These are phyloP conservation scores for Holacanthus passer DNA, from an alignment of 2,113 vertebrate species.

Conservation along the genomic window DNA sequence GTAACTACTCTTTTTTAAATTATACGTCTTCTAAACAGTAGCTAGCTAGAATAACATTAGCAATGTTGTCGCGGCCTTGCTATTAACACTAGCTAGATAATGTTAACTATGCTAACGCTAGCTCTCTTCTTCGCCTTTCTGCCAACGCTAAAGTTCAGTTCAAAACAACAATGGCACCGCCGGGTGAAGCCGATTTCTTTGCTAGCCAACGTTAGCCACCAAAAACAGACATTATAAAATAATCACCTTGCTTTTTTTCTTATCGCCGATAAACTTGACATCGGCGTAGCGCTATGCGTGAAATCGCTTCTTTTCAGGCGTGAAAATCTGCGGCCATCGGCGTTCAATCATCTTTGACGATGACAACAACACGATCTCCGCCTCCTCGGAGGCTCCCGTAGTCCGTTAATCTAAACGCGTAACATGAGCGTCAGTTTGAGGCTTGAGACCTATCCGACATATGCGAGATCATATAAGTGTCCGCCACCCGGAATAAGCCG, in stretches of 20 bases:
- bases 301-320: constrained; percentile 74
- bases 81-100: neutral
- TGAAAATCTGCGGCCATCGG: constrained; percentile 70
- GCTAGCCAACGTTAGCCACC: neutral
- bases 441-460: neutral
- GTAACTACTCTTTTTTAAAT: rapidly evolving
- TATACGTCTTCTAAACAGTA: rapidly evolving
- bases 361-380: constrained; percentile 72
- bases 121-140: constrained; percentile 7
- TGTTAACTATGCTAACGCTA: constrained; percentile 24
- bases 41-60: rapidly evolving
- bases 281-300: constrained; percentile 10
- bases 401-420: constrained; percentile 20
- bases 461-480: neutral
- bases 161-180: constrained; percentile 73
- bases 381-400: neutral
- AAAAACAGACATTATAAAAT: neutral
- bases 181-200: neutral
- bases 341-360: constrained; percentile 72
- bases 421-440: rapidly evolving
- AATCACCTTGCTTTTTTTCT: constrained; percentile 50
- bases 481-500: neutral
- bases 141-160: constrained; percentile 47
- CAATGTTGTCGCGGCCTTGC: constrained; percentile 39
- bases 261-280: constrained; percentile 46